Conservation (phyloP, 2,797 vertebrate species). For the Hydrocynus forskahlii region DNA sequence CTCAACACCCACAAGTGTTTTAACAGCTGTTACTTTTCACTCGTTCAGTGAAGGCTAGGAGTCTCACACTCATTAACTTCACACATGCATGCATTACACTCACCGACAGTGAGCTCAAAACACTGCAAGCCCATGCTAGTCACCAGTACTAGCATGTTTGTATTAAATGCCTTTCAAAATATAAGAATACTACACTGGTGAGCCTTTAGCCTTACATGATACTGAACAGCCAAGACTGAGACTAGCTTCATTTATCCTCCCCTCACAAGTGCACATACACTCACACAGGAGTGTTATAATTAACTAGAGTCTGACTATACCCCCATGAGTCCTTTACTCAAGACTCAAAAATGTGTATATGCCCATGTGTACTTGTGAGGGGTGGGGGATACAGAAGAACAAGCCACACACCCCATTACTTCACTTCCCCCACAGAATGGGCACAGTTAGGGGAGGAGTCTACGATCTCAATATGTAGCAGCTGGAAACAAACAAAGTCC, state of each 20-base stretch:
- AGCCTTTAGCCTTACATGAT: not conserved
- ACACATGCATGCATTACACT: constrained; percentile 20
- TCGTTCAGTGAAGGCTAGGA: constrained; percentile 35
- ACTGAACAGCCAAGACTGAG: constrained; percentile 16
- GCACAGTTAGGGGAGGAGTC: not conserved
- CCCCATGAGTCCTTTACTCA: constrained; percentile 11
- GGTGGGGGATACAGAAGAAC: not conserved
- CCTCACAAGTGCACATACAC: constrained; percentile 13
- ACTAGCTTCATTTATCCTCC: constrained; percentile 19
- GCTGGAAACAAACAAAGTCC: constrained; percentile 49
- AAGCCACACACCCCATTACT: not conserved
- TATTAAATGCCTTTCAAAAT: not conserved
- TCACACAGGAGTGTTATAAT: constrained; percentile 3
- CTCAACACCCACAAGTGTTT: constrained; percentile 48
- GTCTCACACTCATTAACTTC: constrained; percentile 2
- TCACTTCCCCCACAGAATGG: constrained; percentile 1
- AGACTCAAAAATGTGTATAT: not conserved
- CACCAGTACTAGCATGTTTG: constrained; percentile 17
- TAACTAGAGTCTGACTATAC: constrained; percentile 24
- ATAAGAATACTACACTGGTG: not conserved
- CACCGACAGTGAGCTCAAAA: not conserved
- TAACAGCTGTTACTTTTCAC: constrained; percentile 51
- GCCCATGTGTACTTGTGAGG: not conserved
- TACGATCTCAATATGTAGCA: constrained; percentile 31
- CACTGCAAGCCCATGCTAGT: not conserved